Evolutionary conservation across 2,113 vertebrate genomes (phyloP).

Genomic region (Jacana jacana): DNA sequence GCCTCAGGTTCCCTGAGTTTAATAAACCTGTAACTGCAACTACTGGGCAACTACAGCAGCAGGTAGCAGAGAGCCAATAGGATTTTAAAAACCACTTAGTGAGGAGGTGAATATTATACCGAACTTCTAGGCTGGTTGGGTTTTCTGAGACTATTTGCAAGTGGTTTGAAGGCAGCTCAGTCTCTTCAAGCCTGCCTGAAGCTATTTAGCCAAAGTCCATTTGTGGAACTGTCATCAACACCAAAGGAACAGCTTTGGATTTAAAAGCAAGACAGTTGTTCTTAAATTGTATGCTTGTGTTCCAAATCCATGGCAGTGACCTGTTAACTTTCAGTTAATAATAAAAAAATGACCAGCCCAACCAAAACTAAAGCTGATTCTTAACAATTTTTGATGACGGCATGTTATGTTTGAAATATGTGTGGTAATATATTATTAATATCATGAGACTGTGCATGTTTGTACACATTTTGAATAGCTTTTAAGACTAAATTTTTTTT

Average conservation of each 20-base stretch:
- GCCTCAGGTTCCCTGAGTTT: neutral
- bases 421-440: neutral
- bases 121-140: neutral
- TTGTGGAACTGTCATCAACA: neutral
- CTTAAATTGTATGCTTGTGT: neutral
- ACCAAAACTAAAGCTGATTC: neutral
- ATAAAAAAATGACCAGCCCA: neutral
- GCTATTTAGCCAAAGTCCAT: neutral
- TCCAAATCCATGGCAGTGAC: neutral
- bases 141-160: neutral
- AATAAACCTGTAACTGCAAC: neutral
- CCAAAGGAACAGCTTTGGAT: neutral
- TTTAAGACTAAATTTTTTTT: neutral
- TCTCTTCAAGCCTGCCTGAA: neutral
- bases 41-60: neutral
- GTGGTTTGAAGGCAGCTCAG: neutral
- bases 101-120: neutral
- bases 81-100: neutral
- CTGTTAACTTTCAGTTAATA: neutral
- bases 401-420: neutral
- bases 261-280: neutral
- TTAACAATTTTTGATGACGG: neutral
- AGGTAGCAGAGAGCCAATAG: neutral
- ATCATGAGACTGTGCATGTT: neutral
- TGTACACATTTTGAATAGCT: neutral